Evolutionary conservation across 2,888 invertebrate genomes (phyloP), one percentile per base, ranked within the genome.

Genomic region (Volucella inanis): DNA sequence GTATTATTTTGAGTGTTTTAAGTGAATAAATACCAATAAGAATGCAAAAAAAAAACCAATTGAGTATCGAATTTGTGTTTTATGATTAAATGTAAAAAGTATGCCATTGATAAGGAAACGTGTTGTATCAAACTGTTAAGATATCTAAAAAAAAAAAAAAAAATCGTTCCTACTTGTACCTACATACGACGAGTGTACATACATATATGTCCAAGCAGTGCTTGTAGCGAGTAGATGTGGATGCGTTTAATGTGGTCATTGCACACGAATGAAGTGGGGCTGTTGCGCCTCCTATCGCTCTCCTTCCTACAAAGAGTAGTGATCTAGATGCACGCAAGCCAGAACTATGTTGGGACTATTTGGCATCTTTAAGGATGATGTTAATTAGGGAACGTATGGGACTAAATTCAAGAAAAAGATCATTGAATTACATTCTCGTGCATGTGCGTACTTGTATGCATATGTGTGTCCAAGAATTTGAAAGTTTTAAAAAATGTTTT

Each of bases 331-430:
- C 49, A 39, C 18, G 31, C 31, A 10, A 43, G 50, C 50, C 50
- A 71, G 12, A 59, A 41, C 9, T 3, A 18, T n/a, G 41, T 14
- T 65, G 18, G 61, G 52, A 71, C 39, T 68, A 72, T 77, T 71
- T 72, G 71, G 31, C 78, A 52, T 55, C 59, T 47, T 72, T 41
- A 52, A 31, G 31, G 67, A 82, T 54, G 67, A 72, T 72, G 72
- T 72, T 78, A 74, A 78, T 78, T 74, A 72, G 68, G 41, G 18
- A 72, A 52, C 45, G 55, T 68, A 15, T 55, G 38, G 14, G 72
- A 55, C 72, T 49, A 54, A 61, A 72, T 67, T 47, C 45, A 50
- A 68, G 15, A 64, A 11, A 59, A 70, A 68, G 12, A 68, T 15
- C 18, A 47, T 49, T 18, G 43, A 64, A 6, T 0, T 31, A 31